phyloP scores from a whole-genome alignment of 2,113 vertebrate genomes.

The Arothron firmamentum region DNA sequence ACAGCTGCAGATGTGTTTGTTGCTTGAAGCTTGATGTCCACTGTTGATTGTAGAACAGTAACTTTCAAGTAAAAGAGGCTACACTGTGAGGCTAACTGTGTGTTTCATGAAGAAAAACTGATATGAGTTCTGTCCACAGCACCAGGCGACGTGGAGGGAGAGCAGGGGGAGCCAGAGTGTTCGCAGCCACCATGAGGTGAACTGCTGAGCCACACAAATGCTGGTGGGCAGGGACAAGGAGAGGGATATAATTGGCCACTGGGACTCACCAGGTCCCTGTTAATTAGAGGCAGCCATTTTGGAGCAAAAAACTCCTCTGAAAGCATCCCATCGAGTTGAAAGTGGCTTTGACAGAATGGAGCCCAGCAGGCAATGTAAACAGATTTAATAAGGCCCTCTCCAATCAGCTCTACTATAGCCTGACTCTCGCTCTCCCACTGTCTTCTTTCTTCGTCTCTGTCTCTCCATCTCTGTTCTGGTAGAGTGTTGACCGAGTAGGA shows the following conservation, averaged over 20 bases:
- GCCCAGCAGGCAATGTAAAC: constrained; percentile 70
- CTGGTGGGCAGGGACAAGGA: constrained; percentile 61
- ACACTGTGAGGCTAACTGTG: constrained; percentile 20
- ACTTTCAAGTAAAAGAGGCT: constrained; percentile 9
- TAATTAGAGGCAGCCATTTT: constrained; percentile 72
- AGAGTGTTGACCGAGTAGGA: constrained; percentile 56
- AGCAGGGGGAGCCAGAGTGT: constrained; percentile 45
- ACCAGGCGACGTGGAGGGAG: constrained; percentile 47
- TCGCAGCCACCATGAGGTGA: constrained; percentile 55
- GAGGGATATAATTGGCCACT: constrained; percentile 66
- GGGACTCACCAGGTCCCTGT: constrained; percentile 67
- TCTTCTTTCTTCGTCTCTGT: constrained; percentile 41
- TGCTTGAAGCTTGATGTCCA: background rate
- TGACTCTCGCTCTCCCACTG: constrained; percentile 30
- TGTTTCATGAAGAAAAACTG: constrained; percentile 40
- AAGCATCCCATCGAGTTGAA: constrained; percentile 67
- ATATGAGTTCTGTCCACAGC: constrained; percentile 42
- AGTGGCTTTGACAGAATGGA: constrained; percentile 70
- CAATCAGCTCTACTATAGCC: constrained; percentile 65
- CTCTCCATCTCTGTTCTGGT: constrained; percentile 58
- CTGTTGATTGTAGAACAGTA: background rate
- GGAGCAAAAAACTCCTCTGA: constrained; percentile 62
- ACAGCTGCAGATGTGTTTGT: background rate
- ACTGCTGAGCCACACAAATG: constrained; percentile 59
- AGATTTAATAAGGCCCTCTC: constrained; percentile 71